These are phyloP conservation scores for Melanargia galathea DNA, from an alignment of 2,888 invertebrate genomes.

Conservation along the genomic window DNA sequence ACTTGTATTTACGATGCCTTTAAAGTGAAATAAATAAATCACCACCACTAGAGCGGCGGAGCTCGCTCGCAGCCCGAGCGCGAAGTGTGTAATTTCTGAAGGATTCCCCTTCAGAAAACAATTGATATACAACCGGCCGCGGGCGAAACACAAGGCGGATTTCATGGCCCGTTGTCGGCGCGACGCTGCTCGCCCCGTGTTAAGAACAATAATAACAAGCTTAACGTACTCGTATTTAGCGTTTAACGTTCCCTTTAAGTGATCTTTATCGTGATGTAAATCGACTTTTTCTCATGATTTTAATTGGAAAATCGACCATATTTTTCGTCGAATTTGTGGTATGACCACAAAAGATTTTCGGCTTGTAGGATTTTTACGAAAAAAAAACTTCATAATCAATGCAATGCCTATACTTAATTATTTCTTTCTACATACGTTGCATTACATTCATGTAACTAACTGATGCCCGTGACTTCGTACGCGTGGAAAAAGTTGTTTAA, in stretches of 20 bases:
- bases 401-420: too few species aligned
- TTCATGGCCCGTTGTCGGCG: slow-evolving; percentile 46
- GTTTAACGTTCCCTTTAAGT: slow-evolving; percentile 12
- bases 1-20: slow-evolving; percentile 60
- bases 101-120: slow-evolving; percentile 56
- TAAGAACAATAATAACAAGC: slow-evolving; percentile 29
- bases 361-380: too few species aligned
- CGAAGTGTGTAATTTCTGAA: slow-evolving; percentile 64
- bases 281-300: background rate
- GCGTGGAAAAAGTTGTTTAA: too few species aligned
- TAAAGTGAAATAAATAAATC: slow-evolving; percentile 78
- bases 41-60: slow-evolving; percentile 52
- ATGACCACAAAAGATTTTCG: too few species aligned
- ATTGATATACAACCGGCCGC: slow-evolving; percentile 61
- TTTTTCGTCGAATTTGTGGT: background rate
- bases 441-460: too few species aligned
- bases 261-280: slow-evolving; percentile 12
- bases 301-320: background rate
- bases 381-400: too few species aligned
- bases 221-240: slow-evolving; percentile 28
- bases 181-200: slow-evolving; percentile 28
- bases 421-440: too few species aligned
- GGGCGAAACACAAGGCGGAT: slow-evolving; percentile 44
- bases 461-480: too few species aligned
- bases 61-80: slow-evolving; percentile 48